phyloP scores from a whole-genome alignment of 1,140 invertebrate genomes.

The Bradynema listronoti region DNA sequence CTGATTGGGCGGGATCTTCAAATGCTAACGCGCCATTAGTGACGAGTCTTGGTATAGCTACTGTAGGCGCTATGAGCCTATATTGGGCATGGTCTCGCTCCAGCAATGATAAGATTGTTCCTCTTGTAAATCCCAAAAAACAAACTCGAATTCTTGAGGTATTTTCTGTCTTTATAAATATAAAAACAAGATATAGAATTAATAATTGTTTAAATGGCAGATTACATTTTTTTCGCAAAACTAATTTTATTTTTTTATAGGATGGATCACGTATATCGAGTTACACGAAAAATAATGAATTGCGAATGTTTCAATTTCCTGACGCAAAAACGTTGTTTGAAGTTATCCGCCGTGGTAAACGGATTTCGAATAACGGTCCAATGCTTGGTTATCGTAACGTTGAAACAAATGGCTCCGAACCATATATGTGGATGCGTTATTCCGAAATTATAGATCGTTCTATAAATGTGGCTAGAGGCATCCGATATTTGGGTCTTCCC shows the following conservation, averaged over 20 bases:
- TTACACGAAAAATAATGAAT: slow-evolving; percentile 82
- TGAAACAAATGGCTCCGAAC: slow-evolving; percentile 65
- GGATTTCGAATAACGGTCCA: slow-evolving; percentile 55
- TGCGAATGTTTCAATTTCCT: slow-evolving; percentile 70
- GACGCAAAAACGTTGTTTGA: slow-evolving; percentile 84
- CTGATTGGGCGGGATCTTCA: slow-evolving; percentile 30
- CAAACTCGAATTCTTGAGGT: slow-evolving; percentile 37
- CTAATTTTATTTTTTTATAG: slow-evolving; percentile 63
- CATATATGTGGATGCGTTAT: slow-evolving; percentile 47
- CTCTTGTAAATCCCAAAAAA: slow-evolving; percentile 32
- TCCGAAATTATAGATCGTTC: slow-evolving; percentile 67
- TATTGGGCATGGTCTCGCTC: slow-evolving; percentile 29
- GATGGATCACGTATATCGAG: slow-evolving; percentile 79
- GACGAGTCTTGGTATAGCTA: slow-evolving; percentile 29
- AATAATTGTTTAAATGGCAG: background rate
- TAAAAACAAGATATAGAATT: background rate
- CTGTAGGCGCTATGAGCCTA: slow-evolving; percentile 39
- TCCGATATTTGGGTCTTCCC: slow-evolving; percentile 32
- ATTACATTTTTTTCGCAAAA: background rate
- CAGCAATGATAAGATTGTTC: slow-evolving; percentile 32
- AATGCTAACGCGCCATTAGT: background rate
- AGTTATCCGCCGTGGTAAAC: slow-evolving; percentile 72
- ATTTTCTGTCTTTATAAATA: slow-evolving; percentile 4
- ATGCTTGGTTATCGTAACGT: slow-evolving; percentile 57
- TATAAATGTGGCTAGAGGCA: slow-evolving; percentile 23